phyloP scores from a whole-genome alignment of 2,888 invertebrate species.

The Arrhopalites spinosus region DNA sequence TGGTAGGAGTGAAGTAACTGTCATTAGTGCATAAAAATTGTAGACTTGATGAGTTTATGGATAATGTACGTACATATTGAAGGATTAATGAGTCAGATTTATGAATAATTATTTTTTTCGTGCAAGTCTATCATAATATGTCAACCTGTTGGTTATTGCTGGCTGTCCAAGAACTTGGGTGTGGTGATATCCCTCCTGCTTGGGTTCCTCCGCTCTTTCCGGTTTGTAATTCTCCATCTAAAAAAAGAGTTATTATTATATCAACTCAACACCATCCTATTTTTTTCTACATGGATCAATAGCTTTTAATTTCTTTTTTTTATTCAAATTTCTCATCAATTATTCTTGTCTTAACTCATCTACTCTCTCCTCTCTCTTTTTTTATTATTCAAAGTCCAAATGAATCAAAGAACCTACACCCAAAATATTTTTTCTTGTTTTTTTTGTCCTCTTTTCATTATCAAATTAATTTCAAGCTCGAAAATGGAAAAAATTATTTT shows the following conservation, averaged over 20 bases:
- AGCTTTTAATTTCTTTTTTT: no score
- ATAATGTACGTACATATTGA: not conserved
- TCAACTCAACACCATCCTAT: not conserved
- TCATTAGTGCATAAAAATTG: not conserved
- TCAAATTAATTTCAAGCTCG: no score
- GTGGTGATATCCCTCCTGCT: constrained; percentile 41
- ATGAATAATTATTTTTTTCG: not conserved
- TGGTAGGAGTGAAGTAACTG: constrained; percentile 25
- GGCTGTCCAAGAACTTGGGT: constrained; percentile 38
- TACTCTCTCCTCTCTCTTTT: no score
- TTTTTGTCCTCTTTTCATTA: no score
- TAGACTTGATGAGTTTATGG: not conserved
- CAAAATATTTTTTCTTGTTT: no score
- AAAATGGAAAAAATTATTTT: no score
- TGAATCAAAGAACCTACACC: no score
- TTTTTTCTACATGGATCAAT: not conserved
- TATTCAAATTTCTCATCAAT: no score
- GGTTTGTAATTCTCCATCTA: constrained; percentile 22
- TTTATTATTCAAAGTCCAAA: no score
- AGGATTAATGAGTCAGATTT: not conserved
- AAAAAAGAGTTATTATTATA: not conserved
- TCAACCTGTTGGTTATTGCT: constrained; percentile 29
- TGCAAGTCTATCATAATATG: constrained; percentile 13
- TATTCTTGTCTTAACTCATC: no score
- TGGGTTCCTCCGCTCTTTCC: constrained; percentile 12